Evolutionary conservation across 2,113 vertebrate genomes (phyloP).

Genomic region (Felis chaus): DNA sequence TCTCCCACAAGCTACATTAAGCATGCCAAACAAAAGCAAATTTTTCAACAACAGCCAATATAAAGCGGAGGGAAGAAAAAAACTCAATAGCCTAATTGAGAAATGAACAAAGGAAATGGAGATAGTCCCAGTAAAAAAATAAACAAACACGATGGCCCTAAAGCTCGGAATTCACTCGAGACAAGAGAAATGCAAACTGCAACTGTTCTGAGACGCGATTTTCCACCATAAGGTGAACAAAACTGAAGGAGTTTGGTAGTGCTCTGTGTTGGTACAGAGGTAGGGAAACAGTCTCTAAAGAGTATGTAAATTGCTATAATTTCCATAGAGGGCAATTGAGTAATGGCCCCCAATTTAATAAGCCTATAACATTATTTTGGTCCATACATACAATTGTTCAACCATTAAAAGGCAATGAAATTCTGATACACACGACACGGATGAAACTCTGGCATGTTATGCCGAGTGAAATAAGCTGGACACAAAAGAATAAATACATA

Average conservation of each 20-base stretch:
- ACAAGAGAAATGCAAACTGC: neutral
- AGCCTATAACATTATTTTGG: neutral
- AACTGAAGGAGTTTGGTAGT: neutral
- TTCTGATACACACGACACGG: neutral
- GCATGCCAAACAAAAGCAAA: conserved; percentile 44
- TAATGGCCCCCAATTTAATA: neutral
- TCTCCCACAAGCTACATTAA: neutral
- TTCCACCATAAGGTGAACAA: neutral
- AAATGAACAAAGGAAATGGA: conserved; percentile 21
- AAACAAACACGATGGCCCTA: neutral
- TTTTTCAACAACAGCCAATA: conserved; percentile 59
- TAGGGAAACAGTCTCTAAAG: neutral
- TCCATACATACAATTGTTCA: neutral
- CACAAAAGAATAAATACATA: neutral
- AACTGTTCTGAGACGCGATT: neutral
- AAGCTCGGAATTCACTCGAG: neutral
- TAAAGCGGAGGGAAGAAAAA: neutral
- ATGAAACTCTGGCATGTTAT: neutral
- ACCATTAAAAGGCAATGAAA: neutral
- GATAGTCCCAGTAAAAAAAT: neutral
- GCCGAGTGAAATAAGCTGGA: neutral
- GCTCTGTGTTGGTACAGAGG: neutral
- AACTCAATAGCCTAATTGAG: neutral
- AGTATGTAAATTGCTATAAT: neutral
- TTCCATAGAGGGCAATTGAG: neutral